Evolutionary conservation across 1,140 invertebrate genomes (phyloP).

Genomic region (Maniola jurtina): DNA sequence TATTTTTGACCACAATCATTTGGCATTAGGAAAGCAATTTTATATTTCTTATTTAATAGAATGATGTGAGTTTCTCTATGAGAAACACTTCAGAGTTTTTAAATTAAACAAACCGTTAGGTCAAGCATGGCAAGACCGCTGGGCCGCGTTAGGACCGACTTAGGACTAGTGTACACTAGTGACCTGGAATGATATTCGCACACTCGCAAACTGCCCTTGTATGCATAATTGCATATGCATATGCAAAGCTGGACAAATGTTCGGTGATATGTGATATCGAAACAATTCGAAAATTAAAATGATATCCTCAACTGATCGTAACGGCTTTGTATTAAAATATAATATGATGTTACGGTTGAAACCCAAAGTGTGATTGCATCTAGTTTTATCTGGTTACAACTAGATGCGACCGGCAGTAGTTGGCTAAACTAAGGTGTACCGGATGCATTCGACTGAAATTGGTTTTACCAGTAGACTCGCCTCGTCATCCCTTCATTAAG

Average conservation of each 20-base stretch:
- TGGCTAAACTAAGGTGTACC: too few relatives aligned
- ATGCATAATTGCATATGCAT: slow-evolving; percentile 34
- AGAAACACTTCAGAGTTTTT: slow-evolving; percentile 42
- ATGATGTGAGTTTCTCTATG: slow-evolving; percentile 33
- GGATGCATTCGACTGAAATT: too few relatives aligned
- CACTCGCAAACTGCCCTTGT: slow-evolving; percentile 51
- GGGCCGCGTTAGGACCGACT: slow-evolving; percentile 50
- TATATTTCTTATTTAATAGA: slow-evolving; percentile 6
- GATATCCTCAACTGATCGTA: slow-evolving; percentile 10
- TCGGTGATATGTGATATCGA: slow-evolving; percentile 31
- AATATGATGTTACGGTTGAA: not conserved
- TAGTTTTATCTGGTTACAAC: too few relatives aligned
- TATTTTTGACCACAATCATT: too few relatives aligned
- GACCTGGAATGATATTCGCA: slow-evolving; percentile 72
- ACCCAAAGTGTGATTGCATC: not conserved
- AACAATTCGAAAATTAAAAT: slow-evolving; percentile 27
- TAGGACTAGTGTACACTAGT: slow-evolving; percentile 48
- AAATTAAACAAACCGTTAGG: slow-evolving; percentile 71
- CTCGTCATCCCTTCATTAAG: too few relatives aligned
- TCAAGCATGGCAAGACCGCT: slow-evolving; percentile 69
- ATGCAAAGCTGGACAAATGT: slow-evolving; percentile 42
- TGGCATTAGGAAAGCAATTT: not conserved
- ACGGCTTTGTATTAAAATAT: not conserved
- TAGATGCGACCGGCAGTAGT: too few relatives aligned
- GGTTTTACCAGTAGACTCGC: too few relatives aligned